phyloP scores from a whole-genome alignment of 2,113 vertebrate genomes.

The Paradoxurus hermaphroditus region DNA sequence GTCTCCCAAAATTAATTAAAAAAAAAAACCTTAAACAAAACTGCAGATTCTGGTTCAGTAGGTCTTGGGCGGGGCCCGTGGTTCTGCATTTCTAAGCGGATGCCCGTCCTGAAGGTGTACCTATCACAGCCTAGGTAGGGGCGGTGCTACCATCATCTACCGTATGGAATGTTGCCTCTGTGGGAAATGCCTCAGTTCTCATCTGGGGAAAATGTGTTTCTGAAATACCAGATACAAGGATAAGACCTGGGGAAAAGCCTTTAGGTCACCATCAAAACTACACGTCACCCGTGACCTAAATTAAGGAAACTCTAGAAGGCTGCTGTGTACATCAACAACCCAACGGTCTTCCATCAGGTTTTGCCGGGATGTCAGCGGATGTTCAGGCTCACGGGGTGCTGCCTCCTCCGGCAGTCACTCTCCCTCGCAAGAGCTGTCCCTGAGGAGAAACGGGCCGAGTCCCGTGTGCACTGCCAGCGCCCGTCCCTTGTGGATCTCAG shows the following conservation, averaged over 20 bases:
- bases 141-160: rapidly evolving
- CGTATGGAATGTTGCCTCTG: rapidly evolving
- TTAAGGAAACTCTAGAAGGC: neutral
- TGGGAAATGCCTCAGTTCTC: neutral
- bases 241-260: neutral
- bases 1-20: no score
- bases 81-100: neutral
- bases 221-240: neutral
- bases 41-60: neutral
- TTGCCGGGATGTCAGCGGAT: neutral
- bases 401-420: neutral
- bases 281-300: neutral
- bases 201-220: neutral
- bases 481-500: rapidly evolving
- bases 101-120: rapidly evolving
- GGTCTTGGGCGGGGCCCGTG: neutral
- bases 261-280: neutral
- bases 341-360: neutral
- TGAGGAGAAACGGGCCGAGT: neutral
- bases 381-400: neutral
- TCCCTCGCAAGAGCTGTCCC: neutral
- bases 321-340: neutral
- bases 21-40: neutral
- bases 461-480: rapidly evolving
- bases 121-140: rapidly evolving